phyloP scores from a whole-genome alignment of 2,113 vertebrate species.

The Leucopternis melanops region DNA sequence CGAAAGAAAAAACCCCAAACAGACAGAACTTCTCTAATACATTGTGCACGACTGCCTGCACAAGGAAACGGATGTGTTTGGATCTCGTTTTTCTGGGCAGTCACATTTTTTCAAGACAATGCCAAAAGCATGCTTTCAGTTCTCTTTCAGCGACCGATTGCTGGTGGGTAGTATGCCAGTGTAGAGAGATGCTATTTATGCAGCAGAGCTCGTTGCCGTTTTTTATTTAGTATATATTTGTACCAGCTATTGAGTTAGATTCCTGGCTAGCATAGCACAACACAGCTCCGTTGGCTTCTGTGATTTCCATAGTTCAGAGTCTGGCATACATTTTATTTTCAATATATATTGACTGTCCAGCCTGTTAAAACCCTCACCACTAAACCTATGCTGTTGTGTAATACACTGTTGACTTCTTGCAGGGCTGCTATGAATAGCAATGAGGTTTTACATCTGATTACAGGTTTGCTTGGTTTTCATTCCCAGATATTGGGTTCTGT shows the following conservation, averaged over 20 bases:
- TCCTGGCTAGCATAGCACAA: slow-evolving; percentile 29
- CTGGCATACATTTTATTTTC: slow-evolving; percentile 45
- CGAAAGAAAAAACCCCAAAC: neutral
- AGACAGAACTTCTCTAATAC: neutral
- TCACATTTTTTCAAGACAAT: slow-evolving; percentile 3
- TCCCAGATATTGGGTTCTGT: neutral
- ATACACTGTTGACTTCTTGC: slow-evolving; percentile 5
- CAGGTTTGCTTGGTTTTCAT: neutral
- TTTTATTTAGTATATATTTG: slow-evolving; percentile 39
- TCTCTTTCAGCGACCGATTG: neutral
- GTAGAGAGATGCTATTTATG: slow-evolving; percentile 43
- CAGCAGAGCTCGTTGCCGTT: neutral
- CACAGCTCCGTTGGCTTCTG: slow-evolving; percentile 25
- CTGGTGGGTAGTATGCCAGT: neutral
- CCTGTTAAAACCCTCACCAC: slow-evolving; percentile 10
- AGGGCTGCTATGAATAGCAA: slow-evolving; percentile 32
- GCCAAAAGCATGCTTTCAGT: slow-evolving; percentile 27
- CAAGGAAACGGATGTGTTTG: neutral
- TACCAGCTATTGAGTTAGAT: slow-evolving; percentile 28
- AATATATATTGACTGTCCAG: slow-evolving; percentile 37
- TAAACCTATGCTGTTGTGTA: slow-evolving; percentile 10
- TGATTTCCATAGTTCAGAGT: slow-evolving; percentile 34
- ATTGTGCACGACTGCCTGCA: neutral
- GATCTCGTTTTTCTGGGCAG: slow-evolving; percentile 9
- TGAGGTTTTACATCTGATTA: neutral